A percentile compares a stretch with the other conserved stretches of the same genome.
Evolutionary conservation across 2,113 vertebrate species (phyloP).

Genomic region (Hemibagrus wyckioides): DNA sequence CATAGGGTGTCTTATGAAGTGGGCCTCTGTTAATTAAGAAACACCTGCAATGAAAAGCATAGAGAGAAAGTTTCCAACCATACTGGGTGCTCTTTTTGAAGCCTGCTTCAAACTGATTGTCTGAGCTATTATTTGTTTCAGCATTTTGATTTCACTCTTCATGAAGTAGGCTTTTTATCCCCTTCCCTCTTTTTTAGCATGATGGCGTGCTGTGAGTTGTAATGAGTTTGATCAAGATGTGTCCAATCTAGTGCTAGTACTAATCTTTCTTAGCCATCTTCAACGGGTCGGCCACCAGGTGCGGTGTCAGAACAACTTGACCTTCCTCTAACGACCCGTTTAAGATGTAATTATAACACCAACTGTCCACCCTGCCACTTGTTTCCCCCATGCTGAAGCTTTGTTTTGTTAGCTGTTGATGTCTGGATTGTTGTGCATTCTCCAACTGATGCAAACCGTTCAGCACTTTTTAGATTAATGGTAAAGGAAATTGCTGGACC

Average conservation of each 20-base stretch:
- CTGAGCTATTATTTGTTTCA: slow-evolving; percentile 41
- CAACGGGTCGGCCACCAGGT: slow-evolving; percentile 38
- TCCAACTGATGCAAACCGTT: slow-evolving; percentile 1
- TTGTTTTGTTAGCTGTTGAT: slow-evolving; percentile 9
- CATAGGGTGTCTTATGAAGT: slow-evolving; percentile 44
- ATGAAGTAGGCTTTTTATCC: slow-evolving; percentile 34
- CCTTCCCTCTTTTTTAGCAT: background rate
- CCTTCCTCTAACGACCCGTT: slow-evolving; percentile 50
- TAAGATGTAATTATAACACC: slow-evolving; percentile 58
- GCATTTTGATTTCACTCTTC: slow-evolving; percentile 44
- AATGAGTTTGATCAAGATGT: slow-evolving; percentile 49
- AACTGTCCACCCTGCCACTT: slow-evolving; percentile 50
- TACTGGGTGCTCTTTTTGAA: slow-evolving; percentile 27
- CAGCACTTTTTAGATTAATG: slow-evolving; percentile 12
- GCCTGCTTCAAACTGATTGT: slow-evolving; percentile 21
- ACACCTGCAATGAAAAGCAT: slow-evolving; percentile 22
- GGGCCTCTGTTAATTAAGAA: slow-evolving; percentile 47
- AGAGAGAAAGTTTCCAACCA: slow-evolving; percentile 15
- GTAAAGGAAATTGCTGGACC: slow-evolving; percentile 39
- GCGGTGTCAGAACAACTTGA: slow-evolving; percentile 46
- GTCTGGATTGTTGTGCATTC: slow-evolving; percentile 30
- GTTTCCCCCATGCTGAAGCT: slow-evolving; percentile 35
- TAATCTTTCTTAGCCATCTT: slow-evolving; percentile 44
- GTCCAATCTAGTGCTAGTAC: slow-evolving; percentile 17
- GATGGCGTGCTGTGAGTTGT: slow-evolving; percentile 13